These are phyloP conservation scores for Clarias macrocephalus DNA, from an alignment of 2,113 vertebrate species.

Conservation along the genomic window DNA sequence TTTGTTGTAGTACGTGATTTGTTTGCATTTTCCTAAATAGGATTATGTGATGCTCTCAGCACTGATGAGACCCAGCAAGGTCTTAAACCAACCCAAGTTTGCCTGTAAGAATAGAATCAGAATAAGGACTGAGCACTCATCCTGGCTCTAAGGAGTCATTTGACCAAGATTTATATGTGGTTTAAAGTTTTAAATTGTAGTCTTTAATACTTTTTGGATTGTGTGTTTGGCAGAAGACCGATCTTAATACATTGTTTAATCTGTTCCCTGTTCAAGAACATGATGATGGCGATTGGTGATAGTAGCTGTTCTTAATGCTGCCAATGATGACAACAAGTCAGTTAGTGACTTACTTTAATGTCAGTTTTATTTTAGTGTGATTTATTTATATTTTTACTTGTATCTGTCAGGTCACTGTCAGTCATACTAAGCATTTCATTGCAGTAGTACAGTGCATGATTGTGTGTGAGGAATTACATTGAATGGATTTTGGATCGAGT, in stretches of 20 bases:
- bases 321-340: neutral
- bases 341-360: too few relatives aligned
- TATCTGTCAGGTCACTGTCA: too few relatives aligned
- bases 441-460: neutral
- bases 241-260: neutral
- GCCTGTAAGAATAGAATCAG: neutral
- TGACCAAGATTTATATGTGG: slow-evolving; percentile 13
- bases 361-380: too few relatives aligned
- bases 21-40: neutral
- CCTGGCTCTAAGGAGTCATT: neutral
- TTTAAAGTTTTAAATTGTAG: neutral
- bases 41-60: neutral
- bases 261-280: neutral
- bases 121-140: slow-evolving; percentile 1
- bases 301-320: neutral
- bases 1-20: neutral
- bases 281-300: too few relatives aligned
- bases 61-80: neutral
- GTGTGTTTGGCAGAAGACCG: neutral
- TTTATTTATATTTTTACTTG: too few relatives aligned
- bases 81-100: neutral
- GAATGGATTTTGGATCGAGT: neutral
- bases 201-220: neutral
- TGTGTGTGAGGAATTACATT: too few relatives aligned
- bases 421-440: too few relatives aligned